Base-by-base conservation (phyloP, 2,797 vertebrate species). In the Falco cherrug region DNA sequence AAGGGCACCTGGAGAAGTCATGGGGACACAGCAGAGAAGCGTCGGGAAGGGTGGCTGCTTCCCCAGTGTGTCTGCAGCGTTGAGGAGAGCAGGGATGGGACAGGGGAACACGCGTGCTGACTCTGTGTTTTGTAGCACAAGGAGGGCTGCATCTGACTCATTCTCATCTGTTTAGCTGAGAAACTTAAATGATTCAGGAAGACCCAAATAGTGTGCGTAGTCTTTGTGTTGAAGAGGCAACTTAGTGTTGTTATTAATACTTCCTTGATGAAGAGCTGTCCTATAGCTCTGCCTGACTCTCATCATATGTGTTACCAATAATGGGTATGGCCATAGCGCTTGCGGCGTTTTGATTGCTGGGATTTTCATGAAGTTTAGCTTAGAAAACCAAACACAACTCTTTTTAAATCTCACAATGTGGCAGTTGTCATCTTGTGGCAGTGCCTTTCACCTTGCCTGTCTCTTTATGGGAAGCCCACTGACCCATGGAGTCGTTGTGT, bases 71-170 rank as follows among this genome's bases (percentile, higher is more conserved):
- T 79, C 43, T 35, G 37, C 2, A 4, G 14, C 1, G 0, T 41
- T 57, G 41, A 78, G 54, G 39, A 71, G 11, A 74, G 47, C 45
- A 51, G n/a, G 29, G 41, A 26, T 0, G 0, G 50, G 26, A 19
- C n/a, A 28, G 37, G 1, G 1, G 47, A 61, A 29, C 19, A 18
- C 0, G 2, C 1, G 1, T 43, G 16, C 65, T 39, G 8, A 7
- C 35, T 54, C 2, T 26, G 14, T 35, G 24, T 53, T 80, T 16
- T 54, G 41, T 26, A 69, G 61, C 14, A 33, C 18, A 17, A 25
- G 16, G 26, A 45, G 37, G 22, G 53, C 63, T 76, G 41, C 13
- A 6, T 35, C 73, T 84, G 50, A 6, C 60, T 69, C 2, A 0
- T 39, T 76, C 24, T 59, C 54, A 25, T 51, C 37, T 53, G 20